Conservation (phyloP, 2,797 vertebrate genomes). For the Sarcoramphus papa region DNA sequence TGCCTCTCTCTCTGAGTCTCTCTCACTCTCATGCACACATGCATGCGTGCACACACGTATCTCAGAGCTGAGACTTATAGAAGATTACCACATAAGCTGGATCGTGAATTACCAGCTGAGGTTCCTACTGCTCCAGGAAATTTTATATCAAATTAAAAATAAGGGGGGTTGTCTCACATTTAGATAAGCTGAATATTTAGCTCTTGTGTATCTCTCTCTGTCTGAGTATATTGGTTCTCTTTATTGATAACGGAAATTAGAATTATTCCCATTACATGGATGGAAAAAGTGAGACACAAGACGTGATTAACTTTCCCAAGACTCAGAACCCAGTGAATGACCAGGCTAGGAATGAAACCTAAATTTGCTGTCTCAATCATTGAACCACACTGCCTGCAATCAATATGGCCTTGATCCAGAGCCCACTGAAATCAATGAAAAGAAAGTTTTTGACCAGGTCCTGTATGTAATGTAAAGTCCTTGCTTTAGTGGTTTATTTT, state of each 20-base stretch:
- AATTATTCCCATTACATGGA: background rate
- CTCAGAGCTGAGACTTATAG: background rate
- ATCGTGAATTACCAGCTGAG: background rate
- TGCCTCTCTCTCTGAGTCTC: background rate
- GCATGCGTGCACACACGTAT: background rate
- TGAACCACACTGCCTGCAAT: background rate
- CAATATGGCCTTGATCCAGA: conserved; percentile 18
- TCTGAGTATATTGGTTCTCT: background rate
- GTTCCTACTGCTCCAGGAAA: background rate
- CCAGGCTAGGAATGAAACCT: background rate
- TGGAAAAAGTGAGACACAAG: background rate
- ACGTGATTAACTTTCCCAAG: background rate
- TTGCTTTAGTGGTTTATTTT: background rate
- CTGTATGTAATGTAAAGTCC: background rate
- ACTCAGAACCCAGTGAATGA: background rate
- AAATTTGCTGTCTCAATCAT: conserved; percentile 9
- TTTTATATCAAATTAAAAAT: background rate
- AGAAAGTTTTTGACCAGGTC: background rate
- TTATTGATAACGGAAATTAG: background rate
- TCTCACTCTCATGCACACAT: background rate
- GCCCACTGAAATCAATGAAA: background rate
- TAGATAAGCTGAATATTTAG: background rate
- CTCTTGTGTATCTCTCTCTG: background rate
- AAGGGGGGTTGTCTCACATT: background rate
- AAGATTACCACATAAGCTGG: background rate